Conservation (phyloP, 2,797 vertebrate genomes). For the Danio aesculapii region DNA sequence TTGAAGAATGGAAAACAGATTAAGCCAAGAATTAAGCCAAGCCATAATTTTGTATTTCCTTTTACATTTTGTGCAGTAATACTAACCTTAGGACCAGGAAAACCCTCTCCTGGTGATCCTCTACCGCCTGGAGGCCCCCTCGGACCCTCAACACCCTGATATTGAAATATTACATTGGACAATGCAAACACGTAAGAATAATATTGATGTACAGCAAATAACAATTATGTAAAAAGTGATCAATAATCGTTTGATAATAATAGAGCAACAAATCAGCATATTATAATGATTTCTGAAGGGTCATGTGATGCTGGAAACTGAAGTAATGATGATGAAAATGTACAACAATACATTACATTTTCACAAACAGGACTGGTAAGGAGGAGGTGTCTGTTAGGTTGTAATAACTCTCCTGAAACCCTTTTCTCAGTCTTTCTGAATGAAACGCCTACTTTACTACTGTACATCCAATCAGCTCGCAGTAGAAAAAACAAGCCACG, state of each 20-base stretch:
- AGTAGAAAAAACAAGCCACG: too few relatives aligned
- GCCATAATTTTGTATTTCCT: neutral
- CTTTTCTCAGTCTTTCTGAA: too few relatives aligned
- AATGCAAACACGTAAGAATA: neutral
- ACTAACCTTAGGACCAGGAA: constrained; percentile 87
- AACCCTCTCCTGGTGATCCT: constrained; percentile 86
- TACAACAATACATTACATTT: neutral
- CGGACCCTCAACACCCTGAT: constrained; percentile 87
- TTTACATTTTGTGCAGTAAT: neutral
- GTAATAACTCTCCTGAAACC: too few relatives aligned
- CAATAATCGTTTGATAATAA: too few relatives aligned
- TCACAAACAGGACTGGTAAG: too few relatives aligned
- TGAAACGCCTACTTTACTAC: too few relatives aligned
- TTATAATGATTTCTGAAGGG: neutral
- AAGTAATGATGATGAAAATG: too few relatives aligned
- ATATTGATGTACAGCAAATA: neutral
- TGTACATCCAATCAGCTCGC: too few relatives aligned
- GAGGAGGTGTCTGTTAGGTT: too few relatives aligned
- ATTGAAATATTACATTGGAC: constrained; percentile 15
- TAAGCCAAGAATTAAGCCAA: neutral
- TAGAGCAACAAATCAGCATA: neutral
- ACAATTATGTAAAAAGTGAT: neutral
- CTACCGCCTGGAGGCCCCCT: constrained; percentile 84
- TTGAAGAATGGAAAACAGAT: constrained; percentile 56
- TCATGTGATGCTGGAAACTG: neutral